Evolutionary conservation across 1,140 invertebrate genomes (phyloP).

Genomic region (Drosophila tropicalis): DNA sequence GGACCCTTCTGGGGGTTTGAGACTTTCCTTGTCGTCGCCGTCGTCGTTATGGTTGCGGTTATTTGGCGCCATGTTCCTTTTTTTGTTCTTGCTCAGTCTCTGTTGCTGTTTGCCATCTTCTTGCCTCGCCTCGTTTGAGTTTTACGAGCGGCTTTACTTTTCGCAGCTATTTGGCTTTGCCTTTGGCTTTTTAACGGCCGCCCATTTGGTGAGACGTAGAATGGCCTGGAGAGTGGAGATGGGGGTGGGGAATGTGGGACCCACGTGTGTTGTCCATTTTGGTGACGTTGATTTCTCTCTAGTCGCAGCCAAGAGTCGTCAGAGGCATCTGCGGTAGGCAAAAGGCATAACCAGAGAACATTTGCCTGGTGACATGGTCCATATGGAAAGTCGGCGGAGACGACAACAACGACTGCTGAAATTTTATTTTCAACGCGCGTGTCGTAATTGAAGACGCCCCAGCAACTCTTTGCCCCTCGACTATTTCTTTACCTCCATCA

Average conservation of each 20-base stretch:
- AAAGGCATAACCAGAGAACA: constrained; percentile 6
- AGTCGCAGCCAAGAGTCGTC: constrained; percentile 3
- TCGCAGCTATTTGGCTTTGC: constrained; percentile 74
- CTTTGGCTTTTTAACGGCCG: constrained; percentile 74
- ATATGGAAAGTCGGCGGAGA: constrained; percentile 59
- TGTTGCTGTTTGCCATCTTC: constrained; percentile 17
- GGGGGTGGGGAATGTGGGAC: constrained; percentile 15
- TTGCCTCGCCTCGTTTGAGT: constrained; percentile 74
- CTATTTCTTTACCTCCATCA: background rate
- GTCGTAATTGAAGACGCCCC: constrained; percentile 76
- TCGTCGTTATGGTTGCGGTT: constrained; percentile 77
- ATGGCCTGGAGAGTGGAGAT: background rate
- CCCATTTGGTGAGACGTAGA: constrained; percentile 24
- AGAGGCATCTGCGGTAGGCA: constrained; percentile 63
- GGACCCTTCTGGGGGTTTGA: background rate
- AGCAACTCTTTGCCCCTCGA: constrained; percentile 26
- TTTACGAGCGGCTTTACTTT: constrained; percentile 81
- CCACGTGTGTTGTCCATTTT: constrained; percentile 76
- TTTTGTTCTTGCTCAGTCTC: constrained; percentile 1
- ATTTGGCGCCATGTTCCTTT: constrained; percentile 82
- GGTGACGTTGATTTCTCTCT: constrained; percentile 57
- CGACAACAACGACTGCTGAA: constrained; percentile 55
- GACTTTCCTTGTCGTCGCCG: constrained; percentile 35
- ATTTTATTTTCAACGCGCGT: constrained; percentile 79
- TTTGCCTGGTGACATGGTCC: constrained; percentile 61